Conservation (phyloP, 2,888 invertebrate genomes). For the Agrenia bidenticulata region DNA sequence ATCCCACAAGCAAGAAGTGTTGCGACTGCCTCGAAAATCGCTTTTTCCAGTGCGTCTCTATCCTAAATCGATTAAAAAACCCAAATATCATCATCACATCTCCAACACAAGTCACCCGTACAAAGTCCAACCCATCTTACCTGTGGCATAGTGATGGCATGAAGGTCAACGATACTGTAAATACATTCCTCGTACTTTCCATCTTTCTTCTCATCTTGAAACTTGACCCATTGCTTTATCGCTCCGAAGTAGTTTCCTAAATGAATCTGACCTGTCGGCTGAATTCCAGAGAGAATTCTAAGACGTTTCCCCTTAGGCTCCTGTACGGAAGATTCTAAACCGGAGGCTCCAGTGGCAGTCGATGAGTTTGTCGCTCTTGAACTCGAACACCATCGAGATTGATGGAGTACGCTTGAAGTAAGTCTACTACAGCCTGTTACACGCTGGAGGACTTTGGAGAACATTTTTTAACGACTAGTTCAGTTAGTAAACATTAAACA, state of each 20-base stretch:
- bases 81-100: background rate
- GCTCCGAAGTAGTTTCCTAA: constrained; percentile 97
- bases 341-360: too few species aligned
- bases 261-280: constrained; percentile 92
- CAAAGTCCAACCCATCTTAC: too few species aligned
- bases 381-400: too few species aligned
- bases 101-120: too few species aligned
- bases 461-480: too few species aligned
- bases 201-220: constrained; percentile 67
- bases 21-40: constrained; percentile 76
- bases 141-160: constrained; percentile 84
- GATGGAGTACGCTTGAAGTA: too few species aligned
- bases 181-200: constrained; percentile 64
- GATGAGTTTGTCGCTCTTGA: too few species aligned
- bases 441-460: too few species aligned
- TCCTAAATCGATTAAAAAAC: constrained; percentile 59
- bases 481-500: too few species aligned
- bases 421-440: too few species aligned
- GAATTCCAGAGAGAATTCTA: constrained; percentile 83
- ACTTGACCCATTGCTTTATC: constrained; percentile 77
- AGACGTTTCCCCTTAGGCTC: constrained; percentile 19
- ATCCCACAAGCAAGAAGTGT: constrained; percentile 87
- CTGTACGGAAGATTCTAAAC: too few species aligned
- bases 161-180: constrained; percentile 86
- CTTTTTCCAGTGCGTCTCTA: constrained; percentile 63